Conservation (phyloP, 1,140 invertebrate genomes). For the Psix sp. region DNA sequence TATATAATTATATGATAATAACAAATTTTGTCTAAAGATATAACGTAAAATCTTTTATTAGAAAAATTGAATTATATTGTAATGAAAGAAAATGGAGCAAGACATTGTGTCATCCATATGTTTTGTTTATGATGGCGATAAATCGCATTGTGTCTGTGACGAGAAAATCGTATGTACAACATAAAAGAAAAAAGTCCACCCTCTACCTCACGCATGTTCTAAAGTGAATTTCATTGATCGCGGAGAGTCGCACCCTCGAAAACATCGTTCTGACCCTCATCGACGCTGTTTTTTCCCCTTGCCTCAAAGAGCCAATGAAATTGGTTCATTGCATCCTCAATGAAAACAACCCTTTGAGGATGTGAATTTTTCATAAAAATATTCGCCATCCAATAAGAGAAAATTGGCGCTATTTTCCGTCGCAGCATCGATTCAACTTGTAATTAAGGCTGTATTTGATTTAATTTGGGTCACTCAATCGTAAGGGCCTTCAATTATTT, state of each 20-base stretch:
- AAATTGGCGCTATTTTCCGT: conserved; percentile 47
- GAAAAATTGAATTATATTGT: too few relatives aligned
- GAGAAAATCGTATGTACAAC: conserved; percentile 49
- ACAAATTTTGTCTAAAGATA: too few relatives aligned
- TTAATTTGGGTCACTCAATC: conserved; percentile 58
- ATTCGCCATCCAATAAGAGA: conserved; percentile 48
- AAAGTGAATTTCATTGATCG: conserved; percentile 62
- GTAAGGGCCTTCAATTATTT: conserved; percentile 27
- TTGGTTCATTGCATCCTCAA: conserved; percentile 58
- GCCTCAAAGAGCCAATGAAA: conserved; percentile 54
- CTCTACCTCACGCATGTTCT: conserved; percentile 27
- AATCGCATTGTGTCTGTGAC: conserved; percentile 42
- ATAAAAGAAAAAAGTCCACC: conserved; percentile 36
- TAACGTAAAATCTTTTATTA: too few relatives aligned
- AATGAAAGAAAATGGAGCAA: background rate
- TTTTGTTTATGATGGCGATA: conserved; percentile 32
- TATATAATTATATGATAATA: too few relatives aligned
- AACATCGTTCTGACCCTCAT: conserved; percentile 58
- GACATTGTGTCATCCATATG: background rate
- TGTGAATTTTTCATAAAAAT: conserved; percentile 58
- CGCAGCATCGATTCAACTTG: conserved; percentile 37
- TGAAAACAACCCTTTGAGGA: conserved; percentile 54
- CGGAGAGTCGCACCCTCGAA: conserved; percentile 52
- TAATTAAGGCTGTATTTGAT: conserved; percentile 52
- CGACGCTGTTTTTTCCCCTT: conserved; percentile 28